Evolutionary conservation across 2,888 invertebrate species (phyloP).

Genomic region (Magallana nippona): DNA sequence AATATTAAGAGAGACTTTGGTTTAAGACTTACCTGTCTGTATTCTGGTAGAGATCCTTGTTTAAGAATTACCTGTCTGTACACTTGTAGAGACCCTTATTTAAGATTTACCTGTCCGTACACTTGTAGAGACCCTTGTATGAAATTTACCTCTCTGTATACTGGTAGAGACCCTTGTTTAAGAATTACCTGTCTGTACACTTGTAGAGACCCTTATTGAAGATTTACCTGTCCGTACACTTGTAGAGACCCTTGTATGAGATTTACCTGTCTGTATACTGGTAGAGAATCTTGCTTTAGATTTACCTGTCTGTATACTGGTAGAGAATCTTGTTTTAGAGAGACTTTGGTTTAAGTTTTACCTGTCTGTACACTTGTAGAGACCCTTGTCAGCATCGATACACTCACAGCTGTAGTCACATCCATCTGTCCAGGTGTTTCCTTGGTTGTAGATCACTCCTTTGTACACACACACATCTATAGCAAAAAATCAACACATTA

Average conservation of each 20-base stretch:
- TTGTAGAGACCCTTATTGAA: no score
- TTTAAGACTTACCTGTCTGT: no score
- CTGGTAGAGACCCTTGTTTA: constrained; percentile 54
- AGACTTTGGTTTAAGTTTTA: no score
- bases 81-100: constrained; percentile 59
- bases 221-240: constrained; percentile 56
- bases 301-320: no score
- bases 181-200: no score
- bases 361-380: constrained; percentile 63
- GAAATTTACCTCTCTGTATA: no score
- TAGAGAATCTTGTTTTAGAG: no score
- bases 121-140: constrained; percentile 58
- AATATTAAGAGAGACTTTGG: no score
- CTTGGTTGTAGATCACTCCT: constrained; percentile 58
- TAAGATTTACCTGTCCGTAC: constrained; percentile 54
- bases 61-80: constrained; percentile 51
- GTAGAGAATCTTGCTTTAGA: constrained; percentile 53
- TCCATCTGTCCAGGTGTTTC: constrained; percentile 63
- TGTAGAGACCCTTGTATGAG: constrained; percentile 55
- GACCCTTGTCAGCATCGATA: constrained; percentile 58
- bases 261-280: constrained; percentile 57
- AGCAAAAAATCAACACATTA: background rate
- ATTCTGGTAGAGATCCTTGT: no score
- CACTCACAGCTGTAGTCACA: constrained; percentile 64
- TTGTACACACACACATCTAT: constrained; percentile 63